phyloP scores from a whole-genome alignment of 1,140 invertebrate species.

The Rhynchophorus ferrugineus region DNA sequence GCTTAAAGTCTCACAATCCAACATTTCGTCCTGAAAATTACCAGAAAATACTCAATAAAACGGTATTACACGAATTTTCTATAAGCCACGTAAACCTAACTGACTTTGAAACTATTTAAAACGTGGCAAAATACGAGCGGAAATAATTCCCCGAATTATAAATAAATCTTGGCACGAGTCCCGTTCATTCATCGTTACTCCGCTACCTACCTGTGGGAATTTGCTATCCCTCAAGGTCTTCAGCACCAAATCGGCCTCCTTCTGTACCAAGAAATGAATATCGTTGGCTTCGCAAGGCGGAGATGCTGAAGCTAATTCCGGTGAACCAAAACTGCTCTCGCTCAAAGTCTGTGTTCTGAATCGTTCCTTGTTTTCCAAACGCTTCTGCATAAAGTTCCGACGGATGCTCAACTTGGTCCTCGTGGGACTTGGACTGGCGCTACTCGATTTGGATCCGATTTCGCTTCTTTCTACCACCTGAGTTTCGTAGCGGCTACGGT shows the following conservation, averaged over 20 bases:
- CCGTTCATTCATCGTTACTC: not conserved
- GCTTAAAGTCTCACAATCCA: constrained; percentile 60
- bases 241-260: constrained; percentile 47
- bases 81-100: too few relatives aligned
- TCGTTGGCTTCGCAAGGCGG: constrained; percentile 6
- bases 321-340: constrained; percentile 41
- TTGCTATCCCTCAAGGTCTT: constrained; percentile 45
- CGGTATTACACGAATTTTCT: too few relatives aligned
- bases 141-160: too few relatives aligned
- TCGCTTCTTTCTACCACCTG: constrained; percentile 48
- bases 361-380: constrained; percentile 52
- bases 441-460: constrained; percentile 4
- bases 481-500: constrained; percentile 62
- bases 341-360: constrained; percentile 56
- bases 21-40: constrained; percentile 40
- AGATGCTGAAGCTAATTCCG: constrained; percentile 24
- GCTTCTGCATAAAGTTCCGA: constrained; percentile 49
- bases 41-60: constrained; percentile 1
- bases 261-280: constrained; percentile 15
- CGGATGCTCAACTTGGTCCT: constrained; percentile 32
- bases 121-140: not conserved
- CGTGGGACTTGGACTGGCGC: constrained; percentile 21
- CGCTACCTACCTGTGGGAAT: constrained; percentile 10
- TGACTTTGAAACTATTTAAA: too few relatives aligned
- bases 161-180: constrained; percentile 3